Evolutionary conservation across 1,140 invertebrate genomes (phyloP), one percentile per base, ranked within the genome.

Genomic region (Apocrypta bakeri): DNA sequence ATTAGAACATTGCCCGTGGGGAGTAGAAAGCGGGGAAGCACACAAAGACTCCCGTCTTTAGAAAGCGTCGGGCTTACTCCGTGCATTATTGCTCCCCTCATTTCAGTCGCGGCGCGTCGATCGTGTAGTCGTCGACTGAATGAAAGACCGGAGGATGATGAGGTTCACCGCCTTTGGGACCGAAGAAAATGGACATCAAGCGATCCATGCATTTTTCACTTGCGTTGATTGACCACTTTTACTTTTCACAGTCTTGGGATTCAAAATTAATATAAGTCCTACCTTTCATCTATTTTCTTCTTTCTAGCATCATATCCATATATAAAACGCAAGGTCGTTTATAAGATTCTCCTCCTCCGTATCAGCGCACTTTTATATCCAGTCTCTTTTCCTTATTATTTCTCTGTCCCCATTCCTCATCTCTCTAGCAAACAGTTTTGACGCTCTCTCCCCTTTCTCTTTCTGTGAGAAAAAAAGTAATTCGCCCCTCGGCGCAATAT

Each of bases 31-130:
- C 14, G 1, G 33, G 17, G 17, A 2, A 24, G 37, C 37, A 29
- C 12, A 42, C 40, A 56, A 56, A 56, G 48, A 12, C 40, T 42
- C 83, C 63, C 24, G 64, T 29, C 63, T 66, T 66, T 29, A 27
- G 56, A 12, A 25, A 33, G 42, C 25, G 33, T 31, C 66, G 56
- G 14, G 56, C 31, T 27, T 76, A 76, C 84, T 85, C 79, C 82
- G 84, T 82, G 78, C 84, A 68, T 42, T 77, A 66, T 77, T 66
- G 37, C 63, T 77, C 63, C 27, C 63, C 37, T 77, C 61, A 40
- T 66, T 77, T 29, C 14, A 0, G 73, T 25, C n/a, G 71, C 24
- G 72, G 2, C 24, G 40, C 24, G 72, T 11, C 24, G 40, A 48
- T 29, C 14, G 14, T 29, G 25, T 2, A 11, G 25, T 66, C 27